Base-by-base conservation (phyloP, 2,888 invertebrate species). In the Cataglyphis livida region DNA sequence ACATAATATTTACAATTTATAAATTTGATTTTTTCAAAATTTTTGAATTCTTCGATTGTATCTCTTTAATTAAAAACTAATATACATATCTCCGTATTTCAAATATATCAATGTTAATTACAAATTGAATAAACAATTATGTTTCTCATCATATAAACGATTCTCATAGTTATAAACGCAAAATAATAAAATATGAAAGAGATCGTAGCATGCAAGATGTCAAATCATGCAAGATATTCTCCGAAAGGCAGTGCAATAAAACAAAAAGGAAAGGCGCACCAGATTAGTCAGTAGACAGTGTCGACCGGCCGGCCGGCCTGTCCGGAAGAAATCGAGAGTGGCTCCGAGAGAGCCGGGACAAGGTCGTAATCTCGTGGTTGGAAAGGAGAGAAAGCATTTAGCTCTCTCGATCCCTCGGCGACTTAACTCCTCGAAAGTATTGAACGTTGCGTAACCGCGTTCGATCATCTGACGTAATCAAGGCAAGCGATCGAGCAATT, bases 321-420 rank as follows among this genome's bases (percentile, higher is more conserved):
- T 51, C 89, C 90, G 91, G 90, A 92, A 91, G 92, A 93, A 93
- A 93, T 89, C 85, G 92, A 93, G 90, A 93, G 93, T 93, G 90
- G 87, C 87, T 87, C 84, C 79, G 87, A 84, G 92, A 89, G 90
- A 89, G 90, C 85, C 86, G 82, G 89, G 90, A 89, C 93, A 92
- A 93, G 92, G 93, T 92, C 92, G 88, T 87, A 89, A 88, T 90
- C 90, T 74, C 85, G 85, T 84, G 91, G 87, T 89, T 86, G 89
- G 86, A 89, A 89, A 90, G 87, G 75, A 88, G 93, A 91, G 93
- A 93, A 93, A 93, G 92, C 91, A 91, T 91, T 91, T 88, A 87
- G 85, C 68, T 78, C 88, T 57, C 88, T 87, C 86, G 88, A 90
- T 90, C 88, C 81, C 83, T 81, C 82, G 84, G 84, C 78, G 85